phyloP scores from a whole-genome alignment of 2,797 vertebrate genomes.

The Schizopygopsis malacanthus region DNA sequence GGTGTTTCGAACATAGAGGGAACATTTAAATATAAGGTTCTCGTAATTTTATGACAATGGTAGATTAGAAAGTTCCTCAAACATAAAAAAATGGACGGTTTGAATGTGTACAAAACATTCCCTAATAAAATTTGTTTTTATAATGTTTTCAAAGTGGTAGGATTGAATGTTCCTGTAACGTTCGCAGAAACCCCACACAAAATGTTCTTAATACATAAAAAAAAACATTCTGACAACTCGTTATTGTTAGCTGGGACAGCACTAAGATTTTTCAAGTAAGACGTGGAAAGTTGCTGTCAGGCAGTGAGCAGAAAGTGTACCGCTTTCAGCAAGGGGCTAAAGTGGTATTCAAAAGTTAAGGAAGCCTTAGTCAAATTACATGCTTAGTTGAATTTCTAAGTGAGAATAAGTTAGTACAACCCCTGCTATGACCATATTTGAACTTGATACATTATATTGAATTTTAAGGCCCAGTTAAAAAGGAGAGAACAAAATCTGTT shows the following conservation, averaged over 20 bases:
- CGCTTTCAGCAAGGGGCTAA: not conserved
- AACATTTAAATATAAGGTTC: no score
- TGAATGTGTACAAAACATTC: no score
- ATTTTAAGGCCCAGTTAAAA: not conserved
- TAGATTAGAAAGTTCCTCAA: no score
- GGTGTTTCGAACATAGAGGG: no score
- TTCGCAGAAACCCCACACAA: no score
- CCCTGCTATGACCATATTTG: not conserved
- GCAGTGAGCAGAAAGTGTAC: not conserved
- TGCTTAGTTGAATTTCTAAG: not conserved
- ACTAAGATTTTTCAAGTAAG: not conserved
- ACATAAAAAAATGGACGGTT: no score
- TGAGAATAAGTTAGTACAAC: not conserved
- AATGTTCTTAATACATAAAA: no score
- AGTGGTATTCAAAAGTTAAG: not conserved
- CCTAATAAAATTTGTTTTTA: no score
- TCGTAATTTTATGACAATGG: no score
- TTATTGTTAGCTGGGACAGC: not conserved
- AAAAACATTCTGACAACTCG: no score
- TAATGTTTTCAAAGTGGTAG: no score
- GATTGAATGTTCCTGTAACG: no score
- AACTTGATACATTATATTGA: not conserved
- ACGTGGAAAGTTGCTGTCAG: not conserved
- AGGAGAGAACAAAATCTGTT: not conserved
- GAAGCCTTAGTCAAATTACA: conserved; percentile 1